phyloP scores from a whole-genome alignment of 35 echinoderm and acorn worm genomes.

The Apostichopus californicus region DNA sequence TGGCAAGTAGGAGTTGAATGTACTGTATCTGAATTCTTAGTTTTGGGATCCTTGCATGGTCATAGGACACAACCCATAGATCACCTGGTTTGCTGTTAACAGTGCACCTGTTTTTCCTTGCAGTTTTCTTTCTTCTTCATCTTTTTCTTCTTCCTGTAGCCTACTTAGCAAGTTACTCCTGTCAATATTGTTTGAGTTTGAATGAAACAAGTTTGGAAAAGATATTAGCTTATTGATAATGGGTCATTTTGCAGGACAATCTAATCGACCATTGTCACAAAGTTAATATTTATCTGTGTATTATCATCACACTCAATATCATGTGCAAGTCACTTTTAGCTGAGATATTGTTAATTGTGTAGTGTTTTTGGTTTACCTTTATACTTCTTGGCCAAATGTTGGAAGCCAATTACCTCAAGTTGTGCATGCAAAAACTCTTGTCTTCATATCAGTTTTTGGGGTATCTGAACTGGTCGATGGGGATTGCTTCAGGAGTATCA shows the following conservation, averaged over 20 bases:
- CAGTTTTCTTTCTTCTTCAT: background rate
- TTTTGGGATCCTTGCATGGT: background rate
- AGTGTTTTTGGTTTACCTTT: background rate
- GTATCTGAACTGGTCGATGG: background rate
- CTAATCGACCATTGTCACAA: background rate
- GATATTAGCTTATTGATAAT: background rate
- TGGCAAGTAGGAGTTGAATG: background rate
- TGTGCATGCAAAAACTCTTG: background rate
- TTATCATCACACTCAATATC: background rate
- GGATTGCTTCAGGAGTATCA: background rate
- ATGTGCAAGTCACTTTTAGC: background rate
- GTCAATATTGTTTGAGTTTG: background rate
- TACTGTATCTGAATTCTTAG: background rate
- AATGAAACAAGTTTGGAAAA: background rate
- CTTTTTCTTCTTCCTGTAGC: background rate
- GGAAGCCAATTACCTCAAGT: background rate
- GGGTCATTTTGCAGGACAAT: background rate
- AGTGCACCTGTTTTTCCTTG: background rate
- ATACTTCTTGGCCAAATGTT: background rate
- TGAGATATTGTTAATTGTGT: background rate
- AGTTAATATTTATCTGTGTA: background rate
- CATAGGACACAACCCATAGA: background rate
- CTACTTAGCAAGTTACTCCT: background rate
- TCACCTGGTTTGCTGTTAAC: slow-evolving; percentile 37
- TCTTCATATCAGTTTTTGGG: background rate